phyloP scores from a whole-genome alignment of 1,140 invertebrate genomes.

The Rhizoglyphus robini region DNA sequence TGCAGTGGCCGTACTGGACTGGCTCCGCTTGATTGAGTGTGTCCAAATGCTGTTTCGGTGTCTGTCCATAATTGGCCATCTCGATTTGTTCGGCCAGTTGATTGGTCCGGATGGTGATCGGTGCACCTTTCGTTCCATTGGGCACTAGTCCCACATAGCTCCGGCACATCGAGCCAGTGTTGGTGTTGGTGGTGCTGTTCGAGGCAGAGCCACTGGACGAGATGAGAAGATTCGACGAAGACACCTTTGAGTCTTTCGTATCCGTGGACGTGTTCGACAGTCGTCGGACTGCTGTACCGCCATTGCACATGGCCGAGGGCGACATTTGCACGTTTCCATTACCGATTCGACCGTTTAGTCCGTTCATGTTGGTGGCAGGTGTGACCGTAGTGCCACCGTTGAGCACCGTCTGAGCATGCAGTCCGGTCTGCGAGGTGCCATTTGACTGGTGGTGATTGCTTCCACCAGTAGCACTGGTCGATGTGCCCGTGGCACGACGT shows the following conservation, averaged over 20 bases:
- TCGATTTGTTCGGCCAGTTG: constrained; percentile 17
- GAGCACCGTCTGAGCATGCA: constrained; percentile 13
- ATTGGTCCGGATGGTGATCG: background rate
- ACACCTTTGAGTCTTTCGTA: background rate
- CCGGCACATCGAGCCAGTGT: background rate
- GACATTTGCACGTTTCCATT: background rate
- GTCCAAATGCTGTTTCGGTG: background rate
- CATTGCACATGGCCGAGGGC: background rate
- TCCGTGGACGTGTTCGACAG: background rate
- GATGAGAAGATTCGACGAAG: background rate
- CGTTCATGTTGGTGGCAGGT: background rate
- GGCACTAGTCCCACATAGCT: background rate
- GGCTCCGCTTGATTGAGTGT: background rate
- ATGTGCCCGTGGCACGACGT: background rate
- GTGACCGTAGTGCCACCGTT: background rate
- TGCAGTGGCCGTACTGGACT: background rate
- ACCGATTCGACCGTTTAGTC: background rate
- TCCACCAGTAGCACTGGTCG: background rate
- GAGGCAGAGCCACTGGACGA: constrained; percentile 3
- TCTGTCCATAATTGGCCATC: background rate
- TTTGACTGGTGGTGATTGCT: background rate
- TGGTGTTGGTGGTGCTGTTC: background rate
- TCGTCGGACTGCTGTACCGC: background rate
- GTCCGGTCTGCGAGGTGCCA: background rate
- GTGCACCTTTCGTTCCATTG: background rate